Percentiles rank a stretch among this genome's conserved stretches.
Conservation (phyloP, 2,113 vertebrate species). For the Orientallactaga bullata region DNA sequence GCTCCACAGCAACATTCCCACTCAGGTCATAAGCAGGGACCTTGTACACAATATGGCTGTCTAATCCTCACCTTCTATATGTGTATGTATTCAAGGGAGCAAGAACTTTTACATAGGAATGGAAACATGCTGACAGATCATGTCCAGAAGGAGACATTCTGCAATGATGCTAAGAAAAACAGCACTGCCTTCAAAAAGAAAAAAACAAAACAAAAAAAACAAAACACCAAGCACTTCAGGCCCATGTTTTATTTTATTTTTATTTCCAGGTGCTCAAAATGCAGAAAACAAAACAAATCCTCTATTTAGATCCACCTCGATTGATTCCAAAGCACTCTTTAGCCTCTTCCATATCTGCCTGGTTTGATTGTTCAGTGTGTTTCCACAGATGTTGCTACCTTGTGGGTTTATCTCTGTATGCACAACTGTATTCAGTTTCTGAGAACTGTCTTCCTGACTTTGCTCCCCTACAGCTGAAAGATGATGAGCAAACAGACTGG, state of each 20-base stretch:
- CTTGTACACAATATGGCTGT: not conserved
- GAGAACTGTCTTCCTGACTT: constrained; percentile 35
- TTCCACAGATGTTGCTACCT: constrained; percentile 63
- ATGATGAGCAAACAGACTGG: constrained; percentile 1
- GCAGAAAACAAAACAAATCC: constrained; percentile 56
- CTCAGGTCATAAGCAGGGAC: constrained; percentile 82
- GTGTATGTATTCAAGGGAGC: constrained; percentile 72
- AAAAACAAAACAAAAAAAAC: constrained; percentile 46
- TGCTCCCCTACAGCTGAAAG: not conserved
- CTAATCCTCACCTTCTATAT: constrained; percentile 65
- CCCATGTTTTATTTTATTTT: constrained; percentile 39
- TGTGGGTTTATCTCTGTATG: constrained; percentile 34
- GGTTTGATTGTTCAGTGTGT: constrained; percentile 45
- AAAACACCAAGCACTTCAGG: constrained; percentile 42
- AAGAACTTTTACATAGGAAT: constrained; percentile 23
- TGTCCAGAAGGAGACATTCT: constrained; percentile 65
- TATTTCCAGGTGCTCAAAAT: constrained; percentile 66
- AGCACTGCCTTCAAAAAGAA: constrained; percentile 80
- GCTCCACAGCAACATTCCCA: constrained; percentile 87
- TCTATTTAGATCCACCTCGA: constrained; percentile 37
- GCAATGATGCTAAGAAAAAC: constrained; percentile 65
- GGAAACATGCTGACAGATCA: constrained; percentile 69
- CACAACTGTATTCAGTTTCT: not conserved
- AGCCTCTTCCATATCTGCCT: constrained; percentile 22
- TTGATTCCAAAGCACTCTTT: constrained; percentile 63